Conservation (phyloP, 2,888 invertebrate species). For the Zele albiditarsus region DNA sequence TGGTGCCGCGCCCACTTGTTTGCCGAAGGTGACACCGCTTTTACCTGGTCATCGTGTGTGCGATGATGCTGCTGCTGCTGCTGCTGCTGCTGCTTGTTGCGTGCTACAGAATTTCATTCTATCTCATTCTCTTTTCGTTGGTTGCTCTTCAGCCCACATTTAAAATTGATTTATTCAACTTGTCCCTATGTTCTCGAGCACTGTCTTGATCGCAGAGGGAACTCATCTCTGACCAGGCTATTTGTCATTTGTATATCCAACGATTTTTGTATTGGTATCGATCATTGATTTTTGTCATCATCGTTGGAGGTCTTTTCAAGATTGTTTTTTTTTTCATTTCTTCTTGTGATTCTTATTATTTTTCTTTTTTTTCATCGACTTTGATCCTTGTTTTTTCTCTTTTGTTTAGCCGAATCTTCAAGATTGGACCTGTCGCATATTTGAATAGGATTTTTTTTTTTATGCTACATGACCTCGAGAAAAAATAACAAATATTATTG, state of each 20-base stretch:
- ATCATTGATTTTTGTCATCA: slow-evolving; percentile 36
- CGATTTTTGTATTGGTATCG: slow-evolving; percentile 31
- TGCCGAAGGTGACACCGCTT: slow-evolving; percentile 61
- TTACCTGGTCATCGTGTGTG: slow-evolving; percentile 57
- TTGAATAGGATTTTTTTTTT: slow-evolving; percentile 36
- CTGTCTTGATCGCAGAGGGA: slow-evolving; percentile 20
- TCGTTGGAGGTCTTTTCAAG: slow-evolving; percentile 37
- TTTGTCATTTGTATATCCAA: slow-evolving; percentile 48
- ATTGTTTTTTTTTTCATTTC: slow-evolving; percentile 17
- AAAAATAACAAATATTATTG: slow-evolving; percentile 56
- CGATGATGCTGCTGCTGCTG: slow-evolving; percentile 7
- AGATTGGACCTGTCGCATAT: slow-evolving; percentile 28
- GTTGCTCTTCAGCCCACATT: slow-evolving; percentile 28
- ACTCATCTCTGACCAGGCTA: slow-evolving; percentile 35
- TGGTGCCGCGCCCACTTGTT: slow-evolving; percentile 66
- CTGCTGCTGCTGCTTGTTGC: not conserved
- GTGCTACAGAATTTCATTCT: slow-evolving; percentile 31
- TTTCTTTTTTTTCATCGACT: not conserved
- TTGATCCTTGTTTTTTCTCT: slow-evolving; percentile 24
- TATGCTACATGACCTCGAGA: slow-evolving; percentile 23
- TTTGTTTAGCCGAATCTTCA: not conserved
- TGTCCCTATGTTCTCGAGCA: slow-evolving; percentile 18
- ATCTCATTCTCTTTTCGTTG: not conserved
- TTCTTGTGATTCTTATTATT: not conserved
- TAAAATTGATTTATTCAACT: slow-evolving; percentile 50